Base-by-base conservation (phyloP, 2,797 vertebrate genomes). In the Aphelocoma californica region DNA sequence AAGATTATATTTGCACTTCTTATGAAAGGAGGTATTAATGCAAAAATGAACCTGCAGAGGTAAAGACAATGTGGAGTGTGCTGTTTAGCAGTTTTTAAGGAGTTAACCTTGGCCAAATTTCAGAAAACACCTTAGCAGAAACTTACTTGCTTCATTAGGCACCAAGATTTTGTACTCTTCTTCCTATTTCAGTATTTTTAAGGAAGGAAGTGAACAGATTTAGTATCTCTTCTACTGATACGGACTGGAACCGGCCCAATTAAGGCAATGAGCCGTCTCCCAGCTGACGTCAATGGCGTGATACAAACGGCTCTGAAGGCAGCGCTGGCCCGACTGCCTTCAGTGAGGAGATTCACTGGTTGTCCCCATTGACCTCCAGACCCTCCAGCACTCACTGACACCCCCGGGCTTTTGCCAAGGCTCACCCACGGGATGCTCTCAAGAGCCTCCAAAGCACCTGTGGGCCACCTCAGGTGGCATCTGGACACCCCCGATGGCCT, bases 301-400 rank as follows among this genome's bases (percentile, higher is more conserved):
- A 42, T 24, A 79, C 4, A 51, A 42, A n/a, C 1, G 11, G 45
- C 51, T 51, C 60, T 15, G 67, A 11, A 23, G 47, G 14, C 66
- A 47, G 20, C 0, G 0, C 1, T 11, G 29, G 25, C n/a, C 32
- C 7, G 0, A 0, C 1, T 16, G 45, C 58, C 2, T 0, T 18
- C 25, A 17, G 31, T 17, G 2, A 3, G n/a, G 48, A 34, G 4
- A 6, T 6, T 7, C 3, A 0, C 18, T 12, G 18, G 6, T 2
- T 45, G 38, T 8, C 32, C 66, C 42, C 12, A 2, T 3, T 14
- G n/a, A 14, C 24, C 31, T 9, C 24, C 51, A 40, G 81, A n/a
- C 20, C 21, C 24, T 28, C 38, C 47, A 26, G 36, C 17, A 26
- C 13, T 1, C 57, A 5, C 0, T 8, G 5, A 6, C 54, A 57